Conservation (phyloP, 1,140 invertebrate genomes). For the Ladona fulva region DNA sequence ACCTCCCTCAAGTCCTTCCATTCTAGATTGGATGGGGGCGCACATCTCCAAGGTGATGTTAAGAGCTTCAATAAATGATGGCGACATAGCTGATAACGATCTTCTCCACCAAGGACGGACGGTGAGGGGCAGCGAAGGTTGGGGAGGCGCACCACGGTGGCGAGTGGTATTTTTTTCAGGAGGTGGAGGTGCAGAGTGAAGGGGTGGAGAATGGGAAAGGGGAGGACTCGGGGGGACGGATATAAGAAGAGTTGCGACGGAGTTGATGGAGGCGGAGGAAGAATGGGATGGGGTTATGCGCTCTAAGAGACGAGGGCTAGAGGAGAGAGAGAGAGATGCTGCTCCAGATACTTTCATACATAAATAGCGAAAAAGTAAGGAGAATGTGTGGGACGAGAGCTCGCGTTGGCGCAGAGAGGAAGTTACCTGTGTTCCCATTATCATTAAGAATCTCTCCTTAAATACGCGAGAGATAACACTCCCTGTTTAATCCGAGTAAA, state of each 20-base stretch:
- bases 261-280: neutral
- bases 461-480: no score
- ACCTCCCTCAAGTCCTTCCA: neutral
- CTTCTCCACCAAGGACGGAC: neutral
- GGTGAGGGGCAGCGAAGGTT: neutral
- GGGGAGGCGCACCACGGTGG: neutral
- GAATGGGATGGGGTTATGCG: neutral
- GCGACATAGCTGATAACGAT: conserved; percentile 3
- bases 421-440: no score
- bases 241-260: neutral
- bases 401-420: no score
- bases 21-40: neutral
- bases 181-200: neutral
- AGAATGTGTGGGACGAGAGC: no score
- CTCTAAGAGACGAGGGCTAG: neutral
- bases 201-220: neutral
- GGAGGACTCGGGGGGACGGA: neutral
- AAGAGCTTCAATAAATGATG: conserved; percentile 10
- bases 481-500: no score
- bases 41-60: neutral
- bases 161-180: neutral
- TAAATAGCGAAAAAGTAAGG: no score
- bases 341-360: neutral
- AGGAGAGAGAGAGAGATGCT: neutral
- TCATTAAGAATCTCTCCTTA: no score